These are phyloP conservation scores for Frankliniella fusca DNA, from an alignment of 2,888 invertebrate genomes.

Conservation along the genomic window DNA sequence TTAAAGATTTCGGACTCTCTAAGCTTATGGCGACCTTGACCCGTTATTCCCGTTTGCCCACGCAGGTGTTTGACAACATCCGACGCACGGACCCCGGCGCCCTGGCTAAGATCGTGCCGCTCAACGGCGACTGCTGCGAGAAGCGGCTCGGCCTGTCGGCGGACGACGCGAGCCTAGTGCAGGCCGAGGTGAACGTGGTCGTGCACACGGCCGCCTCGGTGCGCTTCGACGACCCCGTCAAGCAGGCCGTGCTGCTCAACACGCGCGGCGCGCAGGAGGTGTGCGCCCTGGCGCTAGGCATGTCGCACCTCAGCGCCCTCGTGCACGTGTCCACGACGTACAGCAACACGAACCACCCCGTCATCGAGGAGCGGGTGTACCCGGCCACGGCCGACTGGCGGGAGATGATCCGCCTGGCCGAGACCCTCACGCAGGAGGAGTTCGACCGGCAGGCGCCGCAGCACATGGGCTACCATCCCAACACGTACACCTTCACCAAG, in stretches of 20 bases:
- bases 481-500: conserved; percentile 88
- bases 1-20: background rate
- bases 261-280: conserved; percentile 48
- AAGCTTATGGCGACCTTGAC: background rate
- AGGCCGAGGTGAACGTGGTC: conserved; percentile 20
- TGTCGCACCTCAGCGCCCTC: conserved; percentile 44
- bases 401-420: conserved; percentile 59
- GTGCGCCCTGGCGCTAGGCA: conserved; percentile 46
- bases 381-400: conserved; percentile 62
- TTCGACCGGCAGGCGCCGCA: conserved; percentile 58
- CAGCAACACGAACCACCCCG: conserved; percentile 52
- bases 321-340: conserved; percentile 61
- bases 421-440: conserved; percentile 54
- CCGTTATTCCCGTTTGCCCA: background rate
- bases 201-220: conserved; percentile 30
- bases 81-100: background rate
- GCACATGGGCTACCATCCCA: conserved; percentile 67
- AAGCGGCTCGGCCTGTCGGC: conserved; percentile 7
- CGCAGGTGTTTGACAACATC: conserved; percentile 2
- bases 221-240: conserved; percentile 21
- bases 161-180: background rate
- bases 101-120: conserved; percentile 16
- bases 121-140: conserved; percentile 28
- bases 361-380: conserved; percentile 53
- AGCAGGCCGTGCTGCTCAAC: background rate